Evolutionary conservation across 2,113 vertebrate species (phyloP).

Genomic region (Leiothrix lutea): DNA sequence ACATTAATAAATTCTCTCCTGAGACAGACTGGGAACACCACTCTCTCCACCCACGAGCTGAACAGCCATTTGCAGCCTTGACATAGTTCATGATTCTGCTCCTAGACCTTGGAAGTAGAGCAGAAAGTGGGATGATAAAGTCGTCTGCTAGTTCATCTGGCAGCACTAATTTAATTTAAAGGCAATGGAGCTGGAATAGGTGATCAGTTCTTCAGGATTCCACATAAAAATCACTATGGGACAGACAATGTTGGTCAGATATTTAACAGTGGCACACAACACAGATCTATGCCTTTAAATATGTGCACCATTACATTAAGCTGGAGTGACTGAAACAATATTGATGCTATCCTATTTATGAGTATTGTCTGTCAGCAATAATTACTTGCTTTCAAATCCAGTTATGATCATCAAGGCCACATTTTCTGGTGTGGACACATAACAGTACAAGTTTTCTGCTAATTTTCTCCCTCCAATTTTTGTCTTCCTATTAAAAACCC

Average conservation of each 20-base stretch:
- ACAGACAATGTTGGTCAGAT: neutral
- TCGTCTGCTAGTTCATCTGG: neutral
- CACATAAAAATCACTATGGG: neutral
- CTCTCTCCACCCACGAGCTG: neutral
- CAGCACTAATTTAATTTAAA: neutral
- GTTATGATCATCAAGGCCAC: neutral
- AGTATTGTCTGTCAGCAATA: neutral
- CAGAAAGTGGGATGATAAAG: neutral
- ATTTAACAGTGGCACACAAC: neutral
- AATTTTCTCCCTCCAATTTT: neutral
- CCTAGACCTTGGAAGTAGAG: neutral
- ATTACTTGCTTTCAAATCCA: neutral
- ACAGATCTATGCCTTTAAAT: neutral
- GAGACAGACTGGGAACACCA: neutral
- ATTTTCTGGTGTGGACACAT: neutral
- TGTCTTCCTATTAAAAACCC: neutral
- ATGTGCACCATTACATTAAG: accelerated
- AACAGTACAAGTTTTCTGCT: neutral
- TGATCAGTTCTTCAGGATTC: neutral
- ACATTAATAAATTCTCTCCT: neutral
- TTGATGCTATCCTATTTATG: neutral
- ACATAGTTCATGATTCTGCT: neutral
- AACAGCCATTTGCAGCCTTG: neutral
- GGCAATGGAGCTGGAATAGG: neutral
- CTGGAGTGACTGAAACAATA: neutral